Conservation (phyloP, 2,888 invertebrate genomes). For the Pristionchus entomophagus region DNA sequence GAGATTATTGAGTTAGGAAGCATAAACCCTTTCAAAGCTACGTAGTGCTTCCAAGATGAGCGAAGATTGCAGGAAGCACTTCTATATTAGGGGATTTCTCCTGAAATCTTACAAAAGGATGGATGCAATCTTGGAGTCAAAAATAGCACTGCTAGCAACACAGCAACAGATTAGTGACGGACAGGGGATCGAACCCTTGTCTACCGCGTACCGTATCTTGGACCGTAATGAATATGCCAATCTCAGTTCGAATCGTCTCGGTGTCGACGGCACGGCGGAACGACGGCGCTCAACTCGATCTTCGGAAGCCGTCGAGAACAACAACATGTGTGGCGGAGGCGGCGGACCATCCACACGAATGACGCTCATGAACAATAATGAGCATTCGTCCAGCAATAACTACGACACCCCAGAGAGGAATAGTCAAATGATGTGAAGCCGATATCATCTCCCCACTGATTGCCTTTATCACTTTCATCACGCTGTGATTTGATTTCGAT, state of each 20-base stretch:
- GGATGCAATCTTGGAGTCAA: background rate
- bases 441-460: background rate
- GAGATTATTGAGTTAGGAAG: background rate
- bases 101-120: background rate
- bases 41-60: constrained; percentile 5
- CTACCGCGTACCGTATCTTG: too few species aligned
- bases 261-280: constrained; percentile 1
- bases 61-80: background rate
- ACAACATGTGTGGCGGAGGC: constrained; percentile 33
- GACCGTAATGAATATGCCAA: background rate
- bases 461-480: background rate
- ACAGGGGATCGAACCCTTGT: too few species aligned
- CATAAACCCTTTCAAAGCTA: background rate
- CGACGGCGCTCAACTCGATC: constrained; percentile 44
- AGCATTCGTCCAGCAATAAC: background rate
- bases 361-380: constrained; percentile 46
- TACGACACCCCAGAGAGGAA: constrained; percentile 1
- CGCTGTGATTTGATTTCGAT: constrained; percentile 6
- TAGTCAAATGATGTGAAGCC: constrained; percentile 16
- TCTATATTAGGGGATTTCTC: background rate
- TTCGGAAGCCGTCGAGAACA: constrained; percentile 47
- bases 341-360: constrained; percentile 33
- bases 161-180: too few species aligned
- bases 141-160: background rate
- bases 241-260: constrained; percentile 34